Evolutionary conservation across 2,888 invertebrate species (phyloP), one percentile per base, ranked within the genome.

Genomic region (Caenorhabditis imperialis): DNA sequence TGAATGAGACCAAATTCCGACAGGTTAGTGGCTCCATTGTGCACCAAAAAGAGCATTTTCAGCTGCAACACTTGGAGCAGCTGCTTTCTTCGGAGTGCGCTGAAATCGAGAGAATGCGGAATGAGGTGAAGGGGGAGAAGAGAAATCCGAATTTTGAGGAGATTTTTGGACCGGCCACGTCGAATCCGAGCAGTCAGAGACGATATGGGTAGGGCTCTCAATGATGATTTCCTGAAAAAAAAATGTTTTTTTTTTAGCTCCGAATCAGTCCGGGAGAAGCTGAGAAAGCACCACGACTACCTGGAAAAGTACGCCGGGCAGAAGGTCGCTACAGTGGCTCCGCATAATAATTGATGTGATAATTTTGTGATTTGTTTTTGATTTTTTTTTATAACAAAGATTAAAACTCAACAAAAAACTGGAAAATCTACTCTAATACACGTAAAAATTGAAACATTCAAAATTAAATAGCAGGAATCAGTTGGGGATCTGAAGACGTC

Each of bases 281-380:
- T 82, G 33, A 71, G 70, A 51, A 79, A 78, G 25, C 81, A 81
- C 42, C 71, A 81, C 16, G 79, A 81, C 23, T 72, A 72, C 25
- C 63, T 82, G 18, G 78, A 81, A 25, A 78, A 75, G 38, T 82
- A 79, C 42, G 77, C 63, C 10, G 82, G 81, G 5, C 77, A 82
- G 38, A 78, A 78, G 45, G 80, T 79, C n/a, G 82, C 80, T 1
- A 50, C 78, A 0, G 77, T 80, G 2, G 78, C 81, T 1, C 81
- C 81, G 1, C 75, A 75, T 20, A 71, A 76, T 45, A 60, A 54
- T 48, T 73, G 23, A 54, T 30, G 38, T 3, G 8, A 14, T 16
- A 14, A 5, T 48, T 18, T 48, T 27, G n/a, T 10, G 16, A 16
- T 33, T 23, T 8, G 30, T 3, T 8, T 16, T 48, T 48, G n/a